A percentile compares a stretch with the other conserved stretches of the same genome.
Evolutionary conservation across 2,113 vertebrate genomes (phyloP).

Genomic region (Semicossyphus pulcher): DNA sequence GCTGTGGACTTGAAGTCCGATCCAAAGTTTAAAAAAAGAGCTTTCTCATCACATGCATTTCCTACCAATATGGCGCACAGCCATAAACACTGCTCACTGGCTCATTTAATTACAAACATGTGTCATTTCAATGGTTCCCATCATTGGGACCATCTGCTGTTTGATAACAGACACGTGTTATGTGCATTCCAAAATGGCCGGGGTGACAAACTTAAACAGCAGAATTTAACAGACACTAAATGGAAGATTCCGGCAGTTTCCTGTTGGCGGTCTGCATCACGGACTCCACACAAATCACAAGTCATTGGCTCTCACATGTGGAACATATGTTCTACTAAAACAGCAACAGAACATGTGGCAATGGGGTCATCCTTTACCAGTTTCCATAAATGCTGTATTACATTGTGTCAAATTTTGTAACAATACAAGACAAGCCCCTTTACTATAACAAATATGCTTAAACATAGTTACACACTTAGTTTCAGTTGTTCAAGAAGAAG

Average conservation of each 20-base stretch:
- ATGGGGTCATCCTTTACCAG: not conserved
- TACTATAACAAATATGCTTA: too few species aligned
- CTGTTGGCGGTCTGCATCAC: not conserved
- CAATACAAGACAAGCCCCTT: not conserved
- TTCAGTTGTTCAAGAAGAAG: too few species aligned
- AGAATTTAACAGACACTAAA: constrained; percentile 18
- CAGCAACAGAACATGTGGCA: not conserved
- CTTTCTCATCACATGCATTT: constrained; percentile 39
- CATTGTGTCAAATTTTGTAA: not conserved
- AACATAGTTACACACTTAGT: too few species aligned
- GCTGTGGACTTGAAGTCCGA: not conserved
- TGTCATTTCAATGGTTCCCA: constrained; percentile 47
- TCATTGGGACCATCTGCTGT: constrained; percentile 56
- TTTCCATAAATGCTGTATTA: not conserved
- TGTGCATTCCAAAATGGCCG: constrained; percentile 16
- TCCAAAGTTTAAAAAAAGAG: constrained; percentile 8
- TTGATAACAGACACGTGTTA: constrained; percentile 46
- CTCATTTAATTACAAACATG: constrained; percentile 62
- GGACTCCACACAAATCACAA: constrained; percentile 1
- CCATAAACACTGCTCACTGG: constrained; percentile 55
- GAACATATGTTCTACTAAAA: not conserved
- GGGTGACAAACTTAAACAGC: constrained; percentile 25
- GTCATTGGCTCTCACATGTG: constrained; percentile 8
- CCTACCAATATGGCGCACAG: constrained; percentile 29
- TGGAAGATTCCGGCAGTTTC: not conserved